Evolutionary conservation across 2,113 vertebrate genomes (phyloP).

Genomic region (Eretmodus cyanostictus): DNA sequence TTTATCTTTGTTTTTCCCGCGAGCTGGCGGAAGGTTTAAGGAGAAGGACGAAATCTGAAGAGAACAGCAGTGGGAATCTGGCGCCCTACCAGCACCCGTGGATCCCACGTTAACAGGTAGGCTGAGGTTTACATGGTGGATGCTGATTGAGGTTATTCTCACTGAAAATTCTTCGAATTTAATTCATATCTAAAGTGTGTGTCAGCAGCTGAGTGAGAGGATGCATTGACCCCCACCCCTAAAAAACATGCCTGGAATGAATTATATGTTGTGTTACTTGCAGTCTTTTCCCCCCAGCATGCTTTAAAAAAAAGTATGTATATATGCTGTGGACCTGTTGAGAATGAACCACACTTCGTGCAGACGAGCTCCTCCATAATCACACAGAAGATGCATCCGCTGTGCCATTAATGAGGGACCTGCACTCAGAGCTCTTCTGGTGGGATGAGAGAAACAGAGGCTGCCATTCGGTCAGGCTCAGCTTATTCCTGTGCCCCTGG

Average conservation of each 20-base stretch:
- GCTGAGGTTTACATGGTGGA: background rate
- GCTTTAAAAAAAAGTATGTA: background rate
- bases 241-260: background rate
- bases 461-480: constrained; percentile 13
- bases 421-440: background rate
- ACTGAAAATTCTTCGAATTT: background rate
- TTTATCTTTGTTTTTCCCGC: background rate
- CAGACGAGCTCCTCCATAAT: background rate
- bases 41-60: constrained; percentile 1
- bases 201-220: background rate
- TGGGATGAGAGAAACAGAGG: constrained; percentile 25
- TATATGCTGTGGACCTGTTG: constrained; percentile 3
- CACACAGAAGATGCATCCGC: background rate
- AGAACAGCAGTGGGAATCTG: constrained; percentile 26
- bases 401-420: constrained; percentile 13
- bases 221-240: background rate
- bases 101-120: constrained; percentile 49
- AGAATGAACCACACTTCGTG: background rate
- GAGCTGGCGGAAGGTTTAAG: background rate
- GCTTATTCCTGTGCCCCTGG: background rate
- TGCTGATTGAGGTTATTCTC: background rate
- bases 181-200: background rate
- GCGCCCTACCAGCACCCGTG: constrained; percentile 2
- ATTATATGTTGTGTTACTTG: background rate
- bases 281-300: background rate